A percentile compares a stretch with the other conserved stretches of the same genome.
These are phyloP conservation scores for Agrotis puta DNA, from an alignment of 2,888 invertebrate genomes.

Conservation along the genomic window DNA sequence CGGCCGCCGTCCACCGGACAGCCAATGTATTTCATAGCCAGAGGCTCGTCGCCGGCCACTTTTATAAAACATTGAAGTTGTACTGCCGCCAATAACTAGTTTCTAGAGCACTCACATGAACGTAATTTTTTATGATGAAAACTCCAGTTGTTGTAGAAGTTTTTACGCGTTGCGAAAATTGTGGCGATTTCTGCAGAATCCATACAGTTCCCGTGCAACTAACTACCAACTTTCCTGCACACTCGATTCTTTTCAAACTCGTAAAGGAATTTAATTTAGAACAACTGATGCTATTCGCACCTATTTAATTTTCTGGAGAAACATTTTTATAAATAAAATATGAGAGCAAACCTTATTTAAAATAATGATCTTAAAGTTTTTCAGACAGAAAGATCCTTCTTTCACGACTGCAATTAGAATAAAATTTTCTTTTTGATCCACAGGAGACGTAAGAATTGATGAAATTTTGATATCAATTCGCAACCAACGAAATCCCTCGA, in stretches of 20 bases:
- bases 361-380: conserved; percentile 39
- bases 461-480: conserved; percentile 64
- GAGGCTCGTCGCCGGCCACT: conserved; percentile 69
- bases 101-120: conserved; percentile 55
- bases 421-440: conserved; percentile 53
- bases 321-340: conserved; percentile 42
- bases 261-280: conserved; percentile 42
- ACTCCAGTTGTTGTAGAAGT: conserved; percentile 10
- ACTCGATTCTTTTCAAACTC: conserved; percentile 42
- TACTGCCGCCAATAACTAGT: conserved; percentile 63
- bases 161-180: conserved; percentile 32
- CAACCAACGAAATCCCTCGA: conserved; percentile 65
- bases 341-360: conserved; percentile 32
- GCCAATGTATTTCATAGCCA: conserved; percentile 73
- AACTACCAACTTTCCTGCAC: conserved; percentile 30
- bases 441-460: conserved; percentile 50
- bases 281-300: conserved; percentile 29
- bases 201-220: conserved; percentile 17
- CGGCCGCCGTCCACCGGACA: conserved; percentile 69
- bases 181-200: conserved; percentile 28
- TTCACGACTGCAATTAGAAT: conserved; percentile 48
- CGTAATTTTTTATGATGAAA: conserved; percentile 63
- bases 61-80: conserved; percentile 77
- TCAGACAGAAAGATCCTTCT: conserved; percentile 30
- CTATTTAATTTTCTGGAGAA: conserved; percentile 30